phyloP scores from a whole-genome alignment of 2,888 invertebrate genomes.

The Eueremaeus valkanovi region DNA sequence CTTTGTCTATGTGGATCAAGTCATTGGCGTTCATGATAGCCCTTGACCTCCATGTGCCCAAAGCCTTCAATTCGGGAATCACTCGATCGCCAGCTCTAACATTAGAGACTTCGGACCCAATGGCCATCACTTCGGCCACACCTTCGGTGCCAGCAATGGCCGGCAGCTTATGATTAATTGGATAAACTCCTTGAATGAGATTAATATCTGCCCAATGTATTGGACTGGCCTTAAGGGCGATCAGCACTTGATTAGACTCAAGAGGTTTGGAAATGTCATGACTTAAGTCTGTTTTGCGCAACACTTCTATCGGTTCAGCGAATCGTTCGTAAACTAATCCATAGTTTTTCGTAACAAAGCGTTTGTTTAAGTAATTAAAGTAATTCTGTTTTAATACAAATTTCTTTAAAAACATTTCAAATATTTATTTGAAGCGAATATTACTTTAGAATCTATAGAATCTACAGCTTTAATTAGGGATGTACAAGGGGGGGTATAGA shows the following conservation, averaged over 20 bases:
- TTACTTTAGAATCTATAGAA: too few relatives aligned
- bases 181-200: conserved; percentile 85
- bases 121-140: conserved; percentile 70
- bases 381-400: neutral
- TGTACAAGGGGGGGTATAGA: too few relatives aligned
- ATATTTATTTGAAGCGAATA: neutral
- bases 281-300: conserved; percentile 58
- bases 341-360: conserved; percentile 3
- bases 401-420: neutral
- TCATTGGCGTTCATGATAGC: conserved; percentile 61
- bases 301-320: conserved; percentile 76
- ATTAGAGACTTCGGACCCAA: conserved; percentile 61
- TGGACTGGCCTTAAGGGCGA: conserved; percentile 83
- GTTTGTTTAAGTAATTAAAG: neutral
- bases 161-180: conserved; percentile 74
- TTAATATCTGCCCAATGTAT: conserved; percentile 98
- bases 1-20: conserved; percentile 61
- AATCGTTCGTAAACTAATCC: conserved; percentile 37
- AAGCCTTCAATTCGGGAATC: conserved; percentile 66
- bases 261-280: conserved; percentile 36
- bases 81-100: conserved; percentile 73
- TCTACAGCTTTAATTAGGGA: too few relatives aligned
- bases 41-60: conserved; percentile 84
- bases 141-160: conserved; percentile 93
- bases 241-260: conserved; percentile 60